These are phyloP conservation scores for Trichoplusia ni DNA, from an alignment of 1,140 invertebrate species.

Conservation along the genomic window DNA sequence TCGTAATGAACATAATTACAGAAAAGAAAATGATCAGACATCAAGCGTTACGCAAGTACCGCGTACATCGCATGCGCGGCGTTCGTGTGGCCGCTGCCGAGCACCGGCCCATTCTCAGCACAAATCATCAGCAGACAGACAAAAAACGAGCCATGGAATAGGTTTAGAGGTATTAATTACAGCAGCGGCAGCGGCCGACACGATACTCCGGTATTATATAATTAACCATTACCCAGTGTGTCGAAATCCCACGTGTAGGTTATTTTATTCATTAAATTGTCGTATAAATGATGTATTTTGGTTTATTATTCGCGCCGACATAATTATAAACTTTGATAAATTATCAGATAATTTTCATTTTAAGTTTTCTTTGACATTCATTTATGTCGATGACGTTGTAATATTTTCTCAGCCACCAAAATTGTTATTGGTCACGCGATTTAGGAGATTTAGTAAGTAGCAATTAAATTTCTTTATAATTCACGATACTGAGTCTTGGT, in stretches of 20 bases:
- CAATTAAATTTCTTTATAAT: slow-evolving; percentile 21
- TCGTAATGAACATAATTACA: slow-evolving; percentile 33
- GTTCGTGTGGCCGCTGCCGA: slow-evolving; percentile 24
- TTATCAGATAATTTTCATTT: slow-evolving; percentile 21
- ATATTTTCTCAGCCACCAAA: slow-evolving; percentile 10
- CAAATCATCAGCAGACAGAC: slow-evolving; percentile 49
- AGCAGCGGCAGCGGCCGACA: slow-evolving; percentile 37
- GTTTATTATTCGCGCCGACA: slow-evolving; percentile 23
- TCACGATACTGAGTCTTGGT: slow-evolving; percentile 6
- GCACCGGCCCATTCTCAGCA: slow-evolving; percentile 40
- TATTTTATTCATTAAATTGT: slow-evolving; percentile 54
- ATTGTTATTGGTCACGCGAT: slow-evolving; percentile 6
- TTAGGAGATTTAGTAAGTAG: slow-evolving; percentile 15
- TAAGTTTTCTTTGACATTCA: neutral
- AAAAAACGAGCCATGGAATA: slow-evolving; percentile 51
- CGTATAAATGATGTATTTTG: slow-evolving; percentile 33
- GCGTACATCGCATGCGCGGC: slow-evolving; percentile 32
- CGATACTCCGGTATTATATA: slow-evolving; percentile 54
- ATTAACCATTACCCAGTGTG: slow-evolving; percentile 49
- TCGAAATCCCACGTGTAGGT: slow-evolving; percentile 48
- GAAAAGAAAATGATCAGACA: slow-evolving; percentile 34
- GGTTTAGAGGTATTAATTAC: slow-evolving; percentile 53
- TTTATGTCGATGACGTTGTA: slow-evolving; percentile 5
- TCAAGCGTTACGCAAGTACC: slow-evolving; percentile 36
- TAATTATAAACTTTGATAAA: slow-evolving; percentile 26